These are phyloP conservation scores for Oscheius sp. DNA, from an alignment of 1,140 invertebrate genomes.

Conservation along the genomic window DNA sequence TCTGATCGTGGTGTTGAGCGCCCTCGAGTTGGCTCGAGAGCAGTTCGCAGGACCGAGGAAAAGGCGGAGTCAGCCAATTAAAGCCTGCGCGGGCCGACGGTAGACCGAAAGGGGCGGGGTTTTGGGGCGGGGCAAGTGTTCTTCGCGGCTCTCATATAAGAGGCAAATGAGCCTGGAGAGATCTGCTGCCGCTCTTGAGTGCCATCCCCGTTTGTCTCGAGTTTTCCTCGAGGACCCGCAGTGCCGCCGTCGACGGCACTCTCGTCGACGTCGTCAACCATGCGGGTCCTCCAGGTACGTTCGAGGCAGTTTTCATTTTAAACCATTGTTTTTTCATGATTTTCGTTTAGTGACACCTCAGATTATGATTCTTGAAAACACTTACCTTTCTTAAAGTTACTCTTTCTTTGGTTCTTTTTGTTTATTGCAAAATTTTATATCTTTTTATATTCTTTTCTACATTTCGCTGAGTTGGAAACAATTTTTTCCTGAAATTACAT, in stretches of 20 bases:
- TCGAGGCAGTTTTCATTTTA: not conserved
- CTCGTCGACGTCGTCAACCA: slow-evolving; percentile 8
- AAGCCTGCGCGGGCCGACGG: slow-evolving; percentile 2
- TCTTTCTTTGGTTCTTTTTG: no score
- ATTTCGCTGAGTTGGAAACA: no score
- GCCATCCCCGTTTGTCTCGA: slow-evolving; percentile 19
- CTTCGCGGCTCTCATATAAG: slow-evolving; percentile 28
- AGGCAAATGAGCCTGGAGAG: slow-evolving; percentile 35
- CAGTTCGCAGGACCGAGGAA: slow-evolving; percentile 2
- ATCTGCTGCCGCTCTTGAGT: slow-evolving; percentile 15
- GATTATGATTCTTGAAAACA: no score
- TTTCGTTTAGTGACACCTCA: no score
- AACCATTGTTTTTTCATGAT: no score
- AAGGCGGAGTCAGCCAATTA: slow-evolving; percentile 19
- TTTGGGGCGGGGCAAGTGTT: not conserved
- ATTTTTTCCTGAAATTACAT: no score
- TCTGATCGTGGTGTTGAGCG: not conserved
- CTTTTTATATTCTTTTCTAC: no score
- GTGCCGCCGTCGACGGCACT: slow-evolving; percentile 3
- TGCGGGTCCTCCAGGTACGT: slow-evolving; percentile 27
- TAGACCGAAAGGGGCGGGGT: not conserved
- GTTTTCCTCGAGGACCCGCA: slow-evolving; percentile 30
- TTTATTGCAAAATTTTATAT: no score
- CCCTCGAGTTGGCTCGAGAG: slow-evolving; percentile 19
- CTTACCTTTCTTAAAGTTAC: no score